These are phyloP conservation scores for Catostomus latipinnis DNA, from an alignment of 2,797 vertebrate genomes.

Conservation along the genomic window DNA sequence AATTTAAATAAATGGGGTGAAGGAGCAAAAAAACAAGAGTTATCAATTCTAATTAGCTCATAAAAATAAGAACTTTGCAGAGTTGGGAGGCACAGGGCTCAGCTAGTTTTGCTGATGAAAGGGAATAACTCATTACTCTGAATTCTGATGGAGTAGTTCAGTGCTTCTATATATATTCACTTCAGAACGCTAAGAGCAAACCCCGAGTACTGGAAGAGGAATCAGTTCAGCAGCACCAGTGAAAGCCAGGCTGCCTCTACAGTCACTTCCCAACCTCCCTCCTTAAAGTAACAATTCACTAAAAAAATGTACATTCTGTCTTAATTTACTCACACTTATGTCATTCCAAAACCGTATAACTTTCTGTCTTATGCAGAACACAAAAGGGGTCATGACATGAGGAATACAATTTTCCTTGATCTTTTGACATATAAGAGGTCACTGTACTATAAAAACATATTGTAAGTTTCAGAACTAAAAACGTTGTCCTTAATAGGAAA, in stretches of 20 bases:
- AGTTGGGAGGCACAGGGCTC: conserved; percentile 60
- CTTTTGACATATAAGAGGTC: too few relatives aligned
- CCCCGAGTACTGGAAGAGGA: conserved; percentile 6
- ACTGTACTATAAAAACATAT: too few relatives aligned
- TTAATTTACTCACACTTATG: too few relatives aligned
- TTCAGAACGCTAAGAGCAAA: conserved; percentile 27
- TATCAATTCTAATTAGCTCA: conserved; percentile 64
- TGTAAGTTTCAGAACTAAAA: too few relatives aligned
- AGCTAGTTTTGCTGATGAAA: conserved; percentile 69
- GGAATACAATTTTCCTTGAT: too few relatives aligned
- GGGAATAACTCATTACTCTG: conserved; percentile 60
- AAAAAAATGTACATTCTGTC: too few relatives aligned
- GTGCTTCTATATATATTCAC: conserved; percentile 25
- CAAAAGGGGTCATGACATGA: too few relatives aligned
- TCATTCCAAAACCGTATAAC: too few relatives aligned
- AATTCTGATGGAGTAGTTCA: conserved; percentile 40
- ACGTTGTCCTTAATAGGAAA: too few relatives aligned
- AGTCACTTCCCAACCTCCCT: neutral
- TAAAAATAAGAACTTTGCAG: conserved; percentile 61
- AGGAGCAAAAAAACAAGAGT: conserved; percentile 27
- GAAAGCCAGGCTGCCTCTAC: conserved; percentile 2
- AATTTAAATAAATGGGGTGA: conserved; percentile 45
- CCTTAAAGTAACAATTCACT: neutral
- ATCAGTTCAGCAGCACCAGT: neutral
- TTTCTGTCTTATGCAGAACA: too few relatives aligned